Conservation (phyloP, 2,797 vertebrate species). For the Calcarius lapponicus region DNA sequence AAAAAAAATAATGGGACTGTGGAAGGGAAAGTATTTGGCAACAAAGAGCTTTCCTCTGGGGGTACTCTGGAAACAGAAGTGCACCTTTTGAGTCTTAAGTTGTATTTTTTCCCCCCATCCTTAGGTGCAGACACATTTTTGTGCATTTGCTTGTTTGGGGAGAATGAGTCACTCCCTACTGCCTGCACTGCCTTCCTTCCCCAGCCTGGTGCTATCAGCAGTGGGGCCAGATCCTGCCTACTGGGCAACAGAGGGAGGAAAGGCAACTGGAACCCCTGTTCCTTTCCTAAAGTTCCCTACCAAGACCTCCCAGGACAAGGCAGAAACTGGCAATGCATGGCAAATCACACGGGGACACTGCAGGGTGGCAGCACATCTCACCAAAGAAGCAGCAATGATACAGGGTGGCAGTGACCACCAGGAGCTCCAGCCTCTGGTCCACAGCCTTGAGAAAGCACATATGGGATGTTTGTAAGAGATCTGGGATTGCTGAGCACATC, state of each 20-base stretch:
- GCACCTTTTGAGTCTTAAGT: conserved; percentile 7
- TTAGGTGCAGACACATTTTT: conserved; percentile 1
- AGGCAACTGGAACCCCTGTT: neutral
- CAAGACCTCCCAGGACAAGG: neutral
- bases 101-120: neutral
- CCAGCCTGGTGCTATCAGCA: neutral
- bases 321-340: neutral
- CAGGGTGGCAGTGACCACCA: neutral
- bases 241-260: neutral
- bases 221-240: neutral
- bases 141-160: neutral
- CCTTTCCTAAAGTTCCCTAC: neutral
- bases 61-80: neutral
- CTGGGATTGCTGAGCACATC: neutral
- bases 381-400: neutral
- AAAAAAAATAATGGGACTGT: neutral
- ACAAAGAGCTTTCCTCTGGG: conserved; percentile 18
- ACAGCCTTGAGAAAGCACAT: neutral
- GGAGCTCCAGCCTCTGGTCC: neutral
- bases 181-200: neutral
- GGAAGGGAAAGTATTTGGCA: conserved; percentile 22
- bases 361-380: neutral
- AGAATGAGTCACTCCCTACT: conserved; percentile 13
- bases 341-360: neutral
- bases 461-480: neutral